Evolutionary conservation across 2,888 invertebrate genomes (phyloP), one percentile per base, ranked within the genome.

Genomic region (Muscina levida): DNA sequence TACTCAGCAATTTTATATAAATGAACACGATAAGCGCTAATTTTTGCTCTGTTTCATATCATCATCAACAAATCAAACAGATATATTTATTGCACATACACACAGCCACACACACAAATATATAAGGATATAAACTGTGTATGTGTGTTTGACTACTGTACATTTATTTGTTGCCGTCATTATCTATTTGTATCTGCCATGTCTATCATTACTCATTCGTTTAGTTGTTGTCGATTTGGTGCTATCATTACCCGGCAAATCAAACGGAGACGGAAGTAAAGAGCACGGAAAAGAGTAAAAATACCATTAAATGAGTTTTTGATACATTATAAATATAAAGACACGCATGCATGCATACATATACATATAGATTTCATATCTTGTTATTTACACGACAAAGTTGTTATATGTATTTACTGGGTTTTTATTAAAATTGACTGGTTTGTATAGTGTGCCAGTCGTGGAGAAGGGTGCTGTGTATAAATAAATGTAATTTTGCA

Each of bases 11-110:
- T 74, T 74, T 80, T 66, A 73, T 66, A 77, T 44, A 77, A 80
- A 71, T 56, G 59, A 77, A 77, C 74, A 81, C 68, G 77, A 81
- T 81, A 81, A 81, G 74, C 74, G 74, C 74, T 74, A 81, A 77
- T 81, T 77, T 74, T 48, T 59, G 59, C 67, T 77, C 48, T 77
- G 56, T 77, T 77, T 68, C 72, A 67, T 72, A 72, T 77, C 67
- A 74, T 77, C 68, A 77, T 74, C 74, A 77, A 24, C 74, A 74
- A 81, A 76, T 79, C 80, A 77, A 77, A 77, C 10, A 56, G 31
- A 73, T 73, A 6, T 22, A 62, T 11, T 19, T 53, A 17, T 13
- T n/a, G 37, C 62, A 31, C 8, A 46, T 4, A 46, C 46, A 46
- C n/a, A 46, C 46, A 46, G 5, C 2, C 17, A 46, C 48, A 48